Base-by-base conservation (phyloP, 2,888 invertebrate species). In the Lobophora halterata region DNA sequence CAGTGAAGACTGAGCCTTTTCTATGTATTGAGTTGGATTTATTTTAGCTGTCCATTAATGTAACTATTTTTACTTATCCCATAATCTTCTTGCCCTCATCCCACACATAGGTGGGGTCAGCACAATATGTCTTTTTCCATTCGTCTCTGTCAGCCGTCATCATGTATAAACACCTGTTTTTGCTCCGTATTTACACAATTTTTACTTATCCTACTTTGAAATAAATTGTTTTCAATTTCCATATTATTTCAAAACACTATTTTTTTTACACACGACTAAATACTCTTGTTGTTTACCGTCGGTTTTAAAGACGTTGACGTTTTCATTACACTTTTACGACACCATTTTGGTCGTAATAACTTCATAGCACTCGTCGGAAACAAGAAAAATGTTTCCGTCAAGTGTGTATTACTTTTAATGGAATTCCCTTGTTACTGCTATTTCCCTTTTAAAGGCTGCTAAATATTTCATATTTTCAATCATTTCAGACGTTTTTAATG, bases 281-380 rank as follows among this genome's bases (percentile, higher is more conserved):
- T 20, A 20, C 16, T 12, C 27, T 35, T 16, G 26, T 35, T 43
- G 31, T 42, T 34, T 8, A 29, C 30, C 16, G 10, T 40, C 11
- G n/a, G 34, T 39, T 49, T 39, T 49, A 57, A 57, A 55, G 39
- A 45, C 42, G 52, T 55, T 54, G 60, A 55, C 58, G 58, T 71
- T 71, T 71, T 61, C 36, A 46, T 69, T 67, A 66, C 52, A 55
- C 57, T 70, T 77, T 78, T 71, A 76, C 65, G 71, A 68, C 49
- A 52, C 53, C 52, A 58, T 71, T 69, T 58, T 50, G 49, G 45
- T 56, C 42, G 55, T 47, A 59, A 56, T 59, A 64, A 64, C 60
- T 60, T 65, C 55, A 50, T n/a, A n/a, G 50, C 54, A 58, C 55
- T 62, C 46, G 52, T 56, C 52, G 51, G 51, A 55, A 61, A 60